phyloP scores from a whole-genome alignment of 2,113 vertebrate genomes.

The Petaurus breviceps region DNA sequence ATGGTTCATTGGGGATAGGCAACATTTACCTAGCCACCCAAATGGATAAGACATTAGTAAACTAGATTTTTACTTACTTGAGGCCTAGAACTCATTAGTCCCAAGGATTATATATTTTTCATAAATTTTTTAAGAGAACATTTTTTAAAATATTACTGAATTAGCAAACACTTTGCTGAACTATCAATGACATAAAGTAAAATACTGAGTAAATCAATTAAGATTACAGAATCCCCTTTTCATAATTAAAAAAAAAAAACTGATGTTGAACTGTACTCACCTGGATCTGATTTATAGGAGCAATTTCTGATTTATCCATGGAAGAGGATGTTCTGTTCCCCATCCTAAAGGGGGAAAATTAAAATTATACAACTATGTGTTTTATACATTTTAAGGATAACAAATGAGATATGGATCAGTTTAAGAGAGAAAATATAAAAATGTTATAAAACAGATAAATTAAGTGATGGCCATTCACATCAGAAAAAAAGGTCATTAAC shows the following conservation, averaged over 20 bases:
- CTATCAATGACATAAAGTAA: neutral
- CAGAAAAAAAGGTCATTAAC: neutral
- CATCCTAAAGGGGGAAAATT: slow-evolving; percentile 78
- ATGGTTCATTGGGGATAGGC: neutral
- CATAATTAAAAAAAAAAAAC: neutral
- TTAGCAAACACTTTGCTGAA: slow-evolving; percentile 1
- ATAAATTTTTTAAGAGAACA: neutral
- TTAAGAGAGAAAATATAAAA: slow-evolving; percentile 17
- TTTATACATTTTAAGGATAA: neutral
- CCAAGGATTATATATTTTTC: neutral
- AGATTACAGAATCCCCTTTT: neutral
- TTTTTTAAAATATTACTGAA: slow-evolving; percentile 10
- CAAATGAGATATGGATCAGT: neutral
- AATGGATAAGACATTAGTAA: neutral
- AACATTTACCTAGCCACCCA: neutral
- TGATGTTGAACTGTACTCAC: slow-evolving; percentile 65
- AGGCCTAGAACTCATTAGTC: neutral
- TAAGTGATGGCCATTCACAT: no score
- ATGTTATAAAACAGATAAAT: neutral
- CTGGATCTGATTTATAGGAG: slow-evolving; percentile 80
- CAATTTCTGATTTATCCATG: slow-evolving; percentile 25
- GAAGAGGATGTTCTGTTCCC: slow-evolving; percentile 62
- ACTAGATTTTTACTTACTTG: slow-evolving; percentile 20
- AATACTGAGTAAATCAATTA: neutral
- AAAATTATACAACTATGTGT: neutral